Conservation (phyloP, 2,113 vertebrate species). For the Cariama cristata region DNA sequence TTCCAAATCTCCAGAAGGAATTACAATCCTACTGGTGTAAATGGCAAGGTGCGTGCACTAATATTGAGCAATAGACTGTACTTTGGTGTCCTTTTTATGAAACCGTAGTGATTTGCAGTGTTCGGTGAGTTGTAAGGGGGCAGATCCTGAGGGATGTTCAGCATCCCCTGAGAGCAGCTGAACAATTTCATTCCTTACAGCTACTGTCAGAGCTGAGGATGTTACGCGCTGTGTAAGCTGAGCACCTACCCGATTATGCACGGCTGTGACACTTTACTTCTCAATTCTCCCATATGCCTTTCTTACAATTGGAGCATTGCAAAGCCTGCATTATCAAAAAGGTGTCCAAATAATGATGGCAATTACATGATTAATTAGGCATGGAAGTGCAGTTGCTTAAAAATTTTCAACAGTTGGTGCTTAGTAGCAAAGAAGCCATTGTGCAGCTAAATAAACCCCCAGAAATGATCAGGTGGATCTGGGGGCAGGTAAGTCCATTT, state of each 20-base stretch:
- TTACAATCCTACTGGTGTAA: accelerated
- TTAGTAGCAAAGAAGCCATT: slow-evolving; percentile 2
- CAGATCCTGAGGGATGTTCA: background rate
- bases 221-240: accelerated
- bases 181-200: background rate
- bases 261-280: background rate
- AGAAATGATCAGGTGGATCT: background rate
- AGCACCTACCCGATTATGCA: background rate
- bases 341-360: slow-evolving; percentile 53
- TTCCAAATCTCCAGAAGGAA: background rate
- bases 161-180: background rate
- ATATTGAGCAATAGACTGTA: accelerated
- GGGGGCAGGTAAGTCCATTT: background rate
- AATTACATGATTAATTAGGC: slow-evolving; percentile 71
- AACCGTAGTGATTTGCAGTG: accelerated
- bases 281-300: background rate
- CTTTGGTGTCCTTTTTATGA: background rate
- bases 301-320: background rate
- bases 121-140: background rate
- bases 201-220: background rate
- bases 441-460: background rate
- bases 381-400: slow-evolving; percentile 52
- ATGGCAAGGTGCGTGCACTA: accelerated
- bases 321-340: slow-evolving; percentile 53
- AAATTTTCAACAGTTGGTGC: slow-evolving; percentile 52